Evolutionary conservation across 2,888 invertebrate species (phyloP).

Genomic region (Heteromyza rotundicornis): DNA sequence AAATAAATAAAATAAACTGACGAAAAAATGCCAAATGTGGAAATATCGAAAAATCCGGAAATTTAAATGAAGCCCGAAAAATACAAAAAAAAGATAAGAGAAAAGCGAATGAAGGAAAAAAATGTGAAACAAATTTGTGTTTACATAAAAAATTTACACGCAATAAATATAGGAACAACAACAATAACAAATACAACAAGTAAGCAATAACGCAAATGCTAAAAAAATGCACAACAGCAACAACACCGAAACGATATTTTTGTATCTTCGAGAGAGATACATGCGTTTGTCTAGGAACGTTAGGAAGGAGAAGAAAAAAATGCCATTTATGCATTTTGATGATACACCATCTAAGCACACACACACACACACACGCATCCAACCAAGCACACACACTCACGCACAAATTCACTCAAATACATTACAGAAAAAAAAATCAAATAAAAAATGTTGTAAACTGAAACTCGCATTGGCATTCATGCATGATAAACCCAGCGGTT

Average conservation of each 20-base stretch:
- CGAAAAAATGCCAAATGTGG: background rate
- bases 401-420: constrained; percentile 9
- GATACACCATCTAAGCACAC: background rate
- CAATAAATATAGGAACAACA: constrained; percentile 12
- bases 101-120: background rate
- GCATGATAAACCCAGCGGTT: too few relatives aligned
- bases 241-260: background rate
- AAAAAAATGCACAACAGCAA: background rate
- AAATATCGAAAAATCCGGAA: constrained; percentile 1
- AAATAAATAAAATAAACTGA: background rate
- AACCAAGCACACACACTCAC: background rate
- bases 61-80: background rate
- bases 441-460: constrained; percentile 10
- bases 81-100: constrained; percentile 4
- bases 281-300: constrained; percentile 35
- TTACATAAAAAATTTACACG: constrained; percentile 11
- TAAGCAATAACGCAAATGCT: background rate
- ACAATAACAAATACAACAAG: constrained; percentile 5
- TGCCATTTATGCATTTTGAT: constrained; percentile 28
- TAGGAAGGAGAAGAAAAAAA: constrained; percentile 6
- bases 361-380: constrained; percentile 13
- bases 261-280: background rate
- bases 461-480: too few relatives aligned
- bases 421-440: constrained; percentile 2
- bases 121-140: background rate